phyloP scores from a whole-genome alignment of 1,140 invertebrate genomes.

The Atta texana region DNA sequence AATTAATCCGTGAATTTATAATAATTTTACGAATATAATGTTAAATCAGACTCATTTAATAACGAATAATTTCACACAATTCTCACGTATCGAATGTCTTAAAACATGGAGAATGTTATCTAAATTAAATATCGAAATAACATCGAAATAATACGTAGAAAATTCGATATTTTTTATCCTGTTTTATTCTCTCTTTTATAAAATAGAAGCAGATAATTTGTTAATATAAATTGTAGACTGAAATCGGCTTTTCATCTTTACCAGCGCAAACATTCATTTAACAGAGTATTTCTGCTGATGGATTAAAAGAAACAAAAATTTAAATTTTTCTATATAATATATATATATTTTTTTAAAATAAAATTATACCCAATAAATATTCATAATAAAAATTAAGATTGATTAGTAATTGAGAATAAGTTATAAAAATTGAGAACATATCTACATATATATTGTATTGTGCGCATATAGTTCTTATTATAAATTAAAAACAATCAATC shows the following conservation, averaged over 20 bases:
- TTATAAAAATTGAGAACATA: neutral
- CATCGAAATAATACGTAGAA: neutral
- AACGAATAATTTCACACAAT: conserved; percentile 3
- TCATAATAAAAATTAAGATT: neutral
- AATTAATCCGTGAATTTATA: conserved; percentile 57
- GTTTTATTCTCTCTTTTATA: neutral
- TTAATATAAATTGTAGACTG: neutral
- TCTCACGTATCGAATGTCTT: neutral
- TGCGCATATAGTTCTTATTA: neutral
- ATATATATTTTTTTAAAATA: neutral
- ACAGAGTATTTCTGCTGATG: neutral
- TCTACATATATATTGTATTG: neutral
- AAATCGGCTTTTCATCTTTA: neutral
- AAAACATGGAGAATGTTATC: neutral
- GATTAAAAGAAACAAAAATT: neutral
- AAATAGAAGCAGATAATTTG: neutral
- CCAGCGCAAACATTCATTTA: neutral
- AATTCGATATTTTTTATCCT: neutral
- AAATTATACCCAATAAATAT: neutral
- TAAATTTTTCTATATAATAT: neutral
- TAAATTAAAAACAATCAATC: neutral
- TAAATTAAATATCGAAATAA: neutral
- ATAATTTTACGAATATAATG: conserved; percentile 49
- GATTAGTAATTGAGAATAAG: neutral
- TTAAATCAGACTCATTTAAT: neutral